Evolutionary conservation across 2,113 vertebrate genomes (phyloP), one percentile per base, ranked within the genome.

Genomic region (Odontophorus gujanensis): DNA sequence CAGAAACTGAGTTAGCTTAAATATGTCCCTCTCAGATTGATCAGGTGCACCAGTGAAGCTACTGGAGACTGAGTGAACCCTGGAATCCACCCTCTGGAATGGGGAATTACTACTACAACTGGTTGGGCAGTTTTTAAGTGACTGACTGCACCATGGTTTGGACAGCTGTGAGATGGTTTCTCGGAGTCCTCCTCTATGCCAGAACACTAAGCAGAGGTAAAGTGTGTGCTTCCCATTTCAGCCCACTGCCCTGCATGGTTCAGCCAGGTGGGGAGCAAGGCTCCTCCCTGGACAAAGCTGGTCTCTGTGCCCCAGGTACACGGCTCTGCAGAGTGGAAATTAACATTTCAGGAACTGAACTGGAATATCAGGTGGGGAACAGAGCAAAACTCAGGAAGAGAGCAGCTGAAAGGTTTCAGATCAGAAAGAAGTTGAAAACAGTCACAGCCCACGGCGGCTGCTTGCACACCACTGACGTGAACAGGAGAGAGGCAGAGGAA

Each of bases 161-260:
- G 91, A 25, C 12, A 71, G 80, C 0, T 13, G 3, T 2, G 50
- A 57, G 48, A 40, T 34, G 22, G 16, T 58, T 84, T 47, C 76
- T 20, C 34, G 1, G 13, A 16, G 2, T 2, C 0, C 14, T 3
- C 11, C 20, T 11, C 16, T 4, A 9, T 3, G 28, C 6, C n/a
- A 55, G 24, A 66, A 12, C 1, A 17, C 22, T 1, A 1, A 2
- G 61, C 5, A 7, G 2, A 63, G 63, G n/a, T 11, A n/a, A 43
- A 72, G 24, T 22, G 25, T 4, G 0, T 2, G 13, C 7, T 14
- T 30, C 16, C 36, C 38, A 4, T 22, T 6, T 1, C 1, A 5
- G 0, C 42, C 58, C 14, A 1, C 9, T 20, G 38, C 9, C 30
- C 47, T 5, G 13, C 3, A 5, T 7, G 8, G 26, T 28, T 13